Base-by-base conservation (phyloP, 2,797 vertebrate genomes). In the Lagocephalus sceleratus region DNA sequence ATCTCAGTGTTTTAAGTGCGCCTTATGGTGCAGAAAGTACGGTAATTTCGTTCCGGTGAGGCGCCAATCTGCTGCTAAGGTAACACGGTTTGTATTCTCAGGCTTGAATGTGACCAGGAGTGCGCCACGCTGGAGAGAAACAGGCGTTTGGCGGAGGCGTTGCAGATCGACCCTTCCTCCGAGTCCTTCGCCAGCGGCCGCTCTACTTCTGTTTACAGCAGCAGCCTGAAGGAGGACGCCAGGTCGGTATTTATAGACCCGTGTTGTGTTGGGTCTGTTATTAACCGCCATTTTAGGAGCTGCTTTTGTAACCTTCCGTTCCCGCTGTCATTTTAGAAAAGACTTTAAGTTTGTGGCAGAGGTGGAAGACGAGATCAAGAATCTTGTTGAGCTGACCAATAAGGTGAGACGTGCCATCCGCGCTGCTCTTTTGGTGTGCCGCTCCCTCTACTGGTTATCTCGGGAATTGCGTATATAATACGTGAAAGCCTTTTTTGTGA, bases 361-460 rank as follows among this genome's bases (percentile, higher is more conserved):
- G n/a, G 78, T 98, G n/a, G 97, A 99, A 76, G 94, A 94, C 68
- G 95, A 97, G 85, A 95, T 99, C 76, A 94, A 85, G 88, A 91
- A 88, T 61, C 91, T 99, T 7, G 93, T 98, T 63, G 94, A 98
- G 75, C 90, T 95, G 19, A 91, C 92, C 46, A 95, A 92, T 84
- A 98, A 99, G 95, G 97, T 98, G 83, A 76, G 77, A 46, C 10
- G 3, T 29, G 14, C 7, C 11, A 19, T 7, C 16, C 25, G 12
- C 5, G 6, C 1, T 8, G 4, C 20, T n/a, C 14, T 29, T 40
- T 10, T 59, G 38, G 54, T 54, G 20, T 7, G 42, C n/a, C 22
- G 55, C 64, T 51, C 67, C 71, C 72, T 69, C 76, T 76, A 44
- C 58, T 76, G 79, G 74, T 23, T 25, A 19, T 23, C 10, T 12